Evolutionary conservation across 2,888 invertebrate species (phyloP), one percentile per base, ranked within the genome.

Genomic region (Endotricha flammealis): DNA sequence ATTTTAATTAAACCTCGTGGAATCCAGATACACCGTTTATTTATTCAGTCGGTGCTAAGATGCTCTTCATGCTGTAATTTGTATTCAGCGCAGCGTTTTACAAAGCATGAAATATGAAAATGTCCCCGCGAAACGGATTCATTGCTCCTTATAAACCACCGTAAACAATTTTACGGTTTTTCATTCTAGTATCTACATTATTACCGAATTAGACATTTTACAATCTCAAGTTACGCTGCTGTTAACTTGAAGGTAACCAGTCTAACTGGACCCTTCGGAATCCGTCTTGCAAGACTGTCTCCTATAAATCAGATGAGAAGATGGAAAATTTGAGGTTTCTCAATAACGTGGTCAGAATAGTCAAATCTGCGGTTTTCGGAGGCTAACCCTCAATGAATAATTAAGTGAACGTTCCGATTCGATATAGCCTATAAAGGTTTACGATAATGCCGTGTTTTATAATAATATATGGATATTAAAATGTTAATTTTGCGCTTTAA

Each of bases 401-500:
- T 69, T 56, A 59, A 64, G 55, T 56, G 41, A 44, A 43, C 50
- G 32, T 46, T 41, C 44, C 58, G 46, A 53, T 57, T 50, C 62
- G 50, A 66, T 64, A 67, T 48, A 57, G 41, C 55, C 58, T 57
- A 68, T 70, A 67, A 69, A 69, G 66, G 56, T 64, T 65, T 48
- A 69, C 65, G 69, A 62, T 74, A 63, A 72, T 63, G 57, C 53
- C 52, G 48, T 67, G 64, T 73, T 72, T 74, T 76, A 77, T 76
- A 77, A 72, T 78, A 79, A 81, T 78, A 79, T 78, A 75, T 77
- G 68, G 68, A 68, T 68, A 72, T 85, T 80, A 82, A 83, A 82
- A 83, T 82, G 83, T 83, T 83, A 83, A 85, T 85, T 82, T 75
- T 53, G 64, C 51, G 66, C 69, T 67, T 71, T 82, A 83, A 82